Percentiles rank a stretch among this genome's conserved stretches.
These are phyloP conservation scores for Leptopilina syphax DNA, from an alignment of 2,888 invertebrate genomes.

Conservation along the genomic window DNA sequence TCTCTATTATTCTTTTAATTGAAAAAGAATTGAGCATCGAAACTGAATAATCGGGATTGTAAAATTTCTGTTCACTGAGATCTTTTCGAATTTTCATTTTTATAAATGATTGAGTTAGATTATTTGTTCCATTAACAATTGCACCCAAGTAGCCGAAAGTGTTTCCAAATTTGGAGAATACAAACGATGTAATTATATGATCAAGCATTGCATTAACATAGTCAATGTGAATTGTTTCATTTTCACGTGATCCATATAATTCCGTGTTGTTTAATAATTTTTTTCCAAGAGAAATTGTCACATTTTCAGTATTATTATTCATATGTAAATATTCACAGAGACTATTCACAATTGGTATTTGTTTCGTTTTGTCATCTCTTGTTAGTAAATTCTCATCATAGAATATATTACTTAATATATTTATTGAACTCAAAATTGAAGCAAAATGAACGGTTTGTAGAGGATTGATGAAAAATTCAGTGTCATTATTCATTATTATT, in stretches of 20 bases:
- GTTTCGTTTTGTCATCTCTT: not conserved
- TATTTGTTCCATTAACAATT: not conserved
- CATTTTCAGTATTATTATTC: not conserved
- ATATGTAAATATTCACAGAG: not conserved
- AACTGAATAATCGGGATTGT: not conserved
- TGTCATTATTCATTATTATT: not conserved
- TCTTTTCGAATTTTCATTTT: not conserved
- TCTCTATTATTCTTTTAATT: not conserved
- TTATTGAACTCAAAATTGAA: not conserved
- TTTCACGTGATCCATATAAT: not conserved
- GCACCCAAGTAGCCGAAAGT: not conserved
- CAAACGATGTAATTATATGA: not conserved
- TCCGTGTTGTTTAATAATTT: not conserved
- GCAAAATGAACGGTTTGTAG: not conserved
- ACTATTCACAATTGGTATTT: not conserved
- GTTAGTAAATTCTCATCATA: not conserved
- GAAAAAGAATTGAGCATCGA: not conserved
- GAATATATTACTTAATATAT: not conserved
- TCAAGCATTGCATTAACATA: not conserved
- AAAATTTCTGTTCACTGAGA: not conserved
- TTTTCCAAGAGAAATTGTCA: not conserved
- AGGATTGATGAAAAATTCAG: not conserved
- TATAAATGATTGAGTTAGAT: not conserved
- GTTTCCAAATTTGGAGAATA: not conserved
- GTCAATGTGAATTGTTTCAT: constrained; percentile 4